These are phyloP conservation scores for Morus bassanus DNA, from an alignment of 2,797 vertebrate species.

Conservation along the genomic window DNA sequence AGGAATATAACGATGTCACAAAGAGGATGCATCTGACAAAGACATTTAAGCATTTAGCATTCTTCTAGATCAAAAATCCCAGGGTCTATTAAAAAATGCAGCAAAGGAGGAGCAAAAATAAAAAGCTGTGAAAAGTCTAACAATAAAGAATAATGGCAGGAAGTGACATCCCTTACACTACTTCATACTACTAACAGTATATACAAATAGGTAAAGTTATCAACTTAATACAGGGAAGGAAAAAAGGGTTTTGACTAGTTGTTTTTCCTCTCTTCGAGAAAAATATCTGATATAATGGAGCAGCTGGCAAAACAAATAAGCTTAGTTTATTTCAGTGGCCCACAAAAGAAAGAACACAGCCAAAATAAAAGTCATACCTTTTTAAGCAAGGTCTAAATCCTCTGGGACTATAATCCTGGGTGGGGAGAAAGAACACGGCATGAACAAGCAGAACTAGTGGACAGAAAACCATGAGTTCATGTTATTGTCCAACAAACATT, in stretches of 20 bases:
- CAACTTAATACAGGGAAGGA: neutral
- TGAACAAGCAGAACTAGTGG: neutral
- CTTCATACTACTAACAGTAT: neutral
- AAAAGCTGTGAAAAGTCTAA: neutral
- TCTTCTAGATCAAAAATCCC: neutral
- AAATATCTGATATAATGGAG: neutral
- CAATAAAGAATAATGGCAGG: neutral
- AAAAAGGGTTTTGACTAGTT: neutral
- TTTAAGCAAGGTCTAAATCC: neutral
- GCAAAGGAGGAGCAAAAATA: neutral
- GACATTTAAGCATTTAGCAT: neutral
- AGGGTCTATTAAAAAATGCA: neutral
- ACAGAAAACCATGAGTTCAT: neutral
- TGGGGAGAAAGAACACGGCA: neutral
- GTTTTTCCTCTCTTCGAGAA: neutral
- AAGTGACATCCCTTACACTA: neutral
- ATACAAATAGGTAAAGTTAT: neutral
- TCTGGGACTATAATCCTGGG: neutral
- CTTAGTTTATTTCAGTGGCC: neutral
- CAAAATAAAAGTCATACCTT: constrained; percentile 27
- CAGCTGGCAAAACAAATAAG: neutral
- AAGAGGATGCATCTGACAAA: neutral
- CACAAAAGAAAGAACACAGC: neutral
- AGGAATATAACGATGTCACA: neutral
- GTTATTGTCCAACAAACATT: neutral